phyloP scores from a whole-genome alignment of 35 echinoderm and acorn worm species.

The Heliocidaris erythrogramma region DNA sequence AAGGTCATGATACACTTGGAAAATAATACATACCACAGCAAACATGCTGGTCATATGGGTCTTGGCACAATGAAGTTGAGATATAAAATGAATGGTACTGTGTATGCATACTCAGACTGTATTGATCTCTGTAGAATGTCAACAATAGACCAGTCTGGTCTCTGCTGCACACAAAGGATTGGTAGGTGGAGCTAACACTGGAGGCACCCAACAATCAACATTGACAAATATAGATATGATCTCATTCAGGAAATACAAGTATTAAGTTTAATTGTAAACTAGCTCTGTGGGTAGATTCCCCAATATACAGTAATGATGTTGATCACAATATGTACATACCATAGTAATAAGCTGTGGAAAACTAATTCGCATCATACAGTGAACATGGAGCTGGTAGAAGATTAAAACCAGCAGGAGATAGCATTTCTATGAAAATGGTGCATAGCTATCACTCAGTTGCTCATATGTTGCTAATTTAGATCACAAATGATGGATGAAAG shows the following conservation, averaged over 20 bases:
- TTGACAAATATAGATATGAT: neutral
- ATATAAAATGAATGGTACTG: neutral
- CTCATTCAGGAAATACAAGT: constrained; percentile 9
- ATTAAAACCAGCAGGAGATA: neutral
- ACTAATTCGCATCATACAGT: neutral
- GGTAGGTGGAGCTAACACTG: neutral
- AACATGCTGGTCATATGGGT: neutral
- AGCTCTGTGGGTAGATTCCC: neutral
- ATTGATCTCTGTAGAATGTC: neutral
- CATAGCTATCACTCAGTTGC: neutral
- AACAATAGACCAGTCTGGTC: neutral
- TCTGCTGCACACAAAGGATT: neutral
- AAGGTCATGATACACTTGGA: neutral
- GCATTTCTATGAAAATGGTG: neutral
- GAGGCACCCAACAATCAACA: neutral
- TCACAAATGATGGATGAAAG: neutral
- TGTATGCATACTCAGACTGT: neutral
- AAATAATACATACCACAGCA: neutral
- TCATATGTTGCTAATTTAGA: constrained; percentile 18
- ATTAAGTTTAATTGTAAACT: neutral
- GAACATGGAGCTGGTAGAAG: neutral
- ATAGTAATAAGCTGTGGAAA: neutral
- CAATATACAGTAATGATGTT: neutral
- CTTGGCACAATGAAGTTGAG: neutral
- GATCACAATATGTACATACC: neutral